phyloP scores from a whole-genome alignment of 2,113 vertebrate genomes.

The Azemiops feae region DNA sequence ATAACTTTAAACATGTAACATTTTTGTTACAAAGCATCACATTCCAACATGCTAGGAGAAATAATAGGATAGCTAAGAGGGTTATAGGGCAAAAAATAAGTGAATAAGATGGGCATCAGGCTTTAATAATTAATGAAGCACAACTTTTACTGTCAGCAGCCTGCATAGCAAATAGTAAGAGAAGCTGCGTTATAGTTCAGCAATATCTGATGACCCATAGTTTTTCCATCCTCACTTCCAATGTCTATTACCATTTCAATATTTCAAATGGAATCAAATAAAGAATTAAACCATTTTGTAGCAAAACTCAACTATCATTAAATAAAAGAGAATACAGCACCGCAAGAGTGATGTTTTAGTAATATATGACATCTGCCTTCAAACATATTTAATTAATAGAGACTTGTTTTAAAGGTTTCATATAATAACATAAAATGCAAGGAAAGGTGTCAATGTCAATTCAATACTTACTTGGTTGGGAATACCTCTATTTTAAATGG shows the following conservation, averaged over 20 bases:
- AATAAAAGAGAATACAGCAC: neutral
- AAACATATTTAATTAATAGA: neutral
- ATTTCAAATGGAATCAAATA: neutral
- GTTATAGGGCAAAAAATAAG: neutral
- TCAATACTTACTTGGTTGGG: conserved; percentile 23
- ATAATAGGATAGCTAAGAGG: neutral
- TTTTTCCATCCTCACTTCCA: neutral
- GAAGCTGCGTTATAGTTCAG: neutral
- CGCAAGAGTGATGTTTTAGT: neutral
- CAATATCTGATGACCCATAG: neutral
- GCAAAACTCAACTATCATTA: neutral
- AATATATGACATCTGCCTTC: neutral
- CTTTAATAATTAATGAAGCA: neutral
- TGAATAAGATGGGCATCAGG: neutral
- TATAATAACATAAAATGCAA: conserved; percentile 1
- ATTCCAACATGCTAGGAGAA: neutral
- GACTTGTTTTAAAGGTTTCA: conserved; percentile 1
- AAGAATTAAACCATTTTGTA: neutral
- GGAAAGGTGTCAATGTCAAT: conserved; percentile 39
- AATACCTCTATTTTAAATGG: conserved; percentile 8
- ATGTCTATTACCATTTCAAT: neutral
- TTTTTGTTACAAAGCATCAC: neutral
- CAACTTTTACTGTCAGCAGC: neutral
- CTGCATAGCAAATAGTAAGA: neutral
- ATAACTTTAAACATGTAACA: neutral